Percentiles rank a stretch among this genome's conserved stretches.
Evolutionary conservation across 2,888 invertebrate species (phyloP).

Genomic region (Pyralis farinalis): DNA sequence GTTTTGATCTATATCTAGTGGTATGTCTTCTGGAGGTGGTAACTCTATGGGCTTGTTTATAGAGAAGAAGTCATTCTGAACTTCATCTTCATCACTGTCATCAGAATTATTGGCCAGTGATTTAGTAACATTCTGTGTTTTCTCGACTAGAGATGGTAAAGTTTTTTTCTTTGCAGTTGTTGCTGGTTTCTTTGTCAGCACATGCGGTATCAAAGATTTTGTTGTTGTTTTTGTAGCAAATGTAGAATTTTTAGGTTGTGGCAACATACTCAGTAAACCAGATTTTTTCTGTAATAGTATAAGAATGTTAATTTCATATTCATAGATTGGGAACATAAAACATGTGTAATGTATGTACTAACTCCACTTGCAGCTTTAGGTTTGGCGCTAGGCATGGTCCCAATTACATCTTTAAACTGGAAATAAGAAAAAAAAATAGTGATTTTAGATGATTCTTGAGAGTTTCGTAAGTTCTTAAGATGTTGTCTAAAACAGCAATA

Average conservation of each 20-base stretch:
- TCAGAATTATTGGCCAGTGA: constrained; percentile 51
- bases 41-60: constrained; percentile 66
- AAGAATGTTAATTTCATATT: no score
- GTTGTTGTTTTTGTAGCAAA: constrained; percentile 32
- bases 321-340: no score
- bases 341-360: constrained; percentile 32
- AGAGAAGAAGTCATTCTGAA: constrained; percentile 77
- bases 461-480: no score
- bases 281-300: constrained; percentile 78
- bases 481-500: no score
- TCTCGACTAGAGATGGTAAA: constrained; percentile 36
- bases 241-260: constrained; percentile 82
- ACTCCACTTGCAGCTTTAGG: constrained; percentile 73
- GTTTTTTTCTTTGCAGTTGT: constrained; percentile 39
- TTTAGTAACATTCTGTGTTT: constrained; percentile 34
- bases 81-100: constrained; percentile 74
- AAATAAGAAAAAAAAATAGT: no score
- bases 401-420: constrained; percentile 82
- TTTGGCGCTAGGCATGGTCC: constrained; percentile 57
- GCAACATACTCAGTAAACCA: constrained; percentile 85
- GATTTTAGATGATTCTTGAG: no score
- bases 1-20: constrained; percentile 47
- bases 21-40: constrained; percentile 54
- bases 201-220: constrained; percentile 66
- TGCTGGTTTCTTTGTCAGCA: constrained; percentile 60